A percentile compares a stretch with the other conserved stretches of the same genome.
Conservation (phyloP, 2,888 invertebrate genomes). For the Pristionchus maxplancki region DNA sequence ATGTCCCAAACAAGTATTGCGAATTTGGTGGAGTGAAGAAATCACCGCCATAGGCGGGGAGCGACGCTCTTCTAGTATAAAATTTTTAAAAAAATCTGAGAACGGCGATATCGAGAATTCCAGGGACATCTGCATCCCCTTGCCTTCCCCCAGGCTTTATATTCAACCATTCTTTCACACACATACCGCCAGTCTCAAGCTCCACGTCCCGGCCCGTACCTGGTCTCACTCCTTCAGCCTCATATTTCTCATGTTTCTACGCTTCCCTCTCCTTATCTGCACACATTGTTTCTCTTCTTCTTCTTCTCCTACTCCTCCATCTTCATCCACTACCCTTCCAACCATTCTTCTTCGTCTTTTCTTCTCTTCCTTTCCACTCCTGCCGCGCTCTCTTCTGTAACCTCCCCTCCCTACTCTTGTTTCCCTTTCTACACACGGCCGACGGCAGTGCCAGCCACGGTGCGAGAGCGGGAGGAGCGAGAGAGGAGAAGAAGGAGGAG, state of each 20-base stretch:
- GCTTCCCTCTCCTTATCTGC: background rate
- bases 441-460: constrained; percentile 25
- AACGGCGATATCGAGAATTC: no score
- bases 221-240: background rate
- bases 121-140: no score
- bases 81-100: no score
- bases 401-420: background rate
- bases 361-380: background rate
- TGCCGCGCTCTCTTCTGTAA: background rate
- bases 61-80: no score
- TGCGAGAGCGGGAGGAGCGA: background rate
- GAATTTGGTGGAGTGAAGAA: no score
- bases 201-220: background rate
- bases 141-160: background rate
- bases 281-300: no score
- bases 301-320: background rate
- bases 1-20: no score
- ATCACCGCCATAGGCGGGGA: no score
- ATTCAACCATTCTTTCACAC: background rate
- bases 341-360: background rate
- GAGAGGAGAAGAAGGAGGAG: background rate
- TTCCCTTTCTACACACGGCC: background rate
- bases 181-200: background rate
- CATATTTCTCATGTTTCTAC: background rate
- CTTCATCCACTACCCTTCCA: background rate